Base-by-base conservation (phyloP, 2,113 vertebrate genomes). In the Pampusana beccarii region DNA sequence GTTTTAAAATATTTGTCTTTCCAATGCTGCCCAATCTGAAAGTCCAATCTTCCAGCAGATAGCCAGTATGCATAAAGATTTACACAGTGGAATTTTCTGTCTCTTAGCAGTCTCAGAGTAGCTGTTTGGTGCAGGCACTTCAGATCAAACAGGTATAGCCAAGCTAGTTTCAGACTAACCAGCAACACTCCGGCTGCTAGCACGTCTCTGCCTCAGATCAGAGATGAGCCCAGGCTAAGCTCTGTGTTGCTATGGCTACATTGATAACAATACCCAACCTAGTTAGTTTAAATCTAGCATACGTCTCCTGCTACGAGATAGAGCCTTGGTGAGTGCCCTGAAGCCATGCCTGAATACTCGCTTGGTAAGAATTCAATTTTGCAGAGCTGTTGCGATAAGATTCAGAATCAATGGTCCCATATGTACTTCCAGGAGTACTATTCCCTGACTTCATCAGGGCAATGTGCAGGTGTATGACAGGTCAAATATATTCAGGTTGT, bases 181-280 rank as follows among this genome's bases (percentile, higher is more conserved):
- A 74, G 71, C 48, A 61, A 75, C n/a, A 1, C 25, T 88, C 40
- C n/a, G 40, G 23, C 62, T 93, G 71, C 80, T 78, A 19, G 24
- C 51, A 38, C 0, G 0, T 62, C 16, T 42, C 74, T 75, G 61
- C 36, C 0, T 31, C 46, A 50, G 79, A 73, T 88, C 71, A 79
- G 77, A 93, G 69, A 66, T 56, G 83, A 93, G 80, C 8, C 1
- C 64, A 48, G 69, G 29, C 80, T 71, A 50, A 74, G 72, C 51
- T 70, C 26, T 1, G 12, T 25, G 96, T 96, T 97, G 86, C 94
- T 84, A 95, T 93, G 94, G 86, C 77, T 96, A 94, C 94, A n/a
- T 0, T 34, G 77, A 92, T 71, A 88, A 42, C 56, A 86, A 51
- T 75, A 86, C 46, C 56, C 91, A 89, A 25, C 60, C 69, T 28